A percentile compares a stretch with the other conserved stretches of the same genome.
Evolutionary conservation across 1,140 invertebrate species (phyloP).

Genomic region (fruit fly (Drosophila melanogaster)): Release_6_plus_ISO1_MT NT_037436.4:17075501-17076000

Average conservation of each 20-base stretch:
- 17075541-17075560: constrained; percentile 62
- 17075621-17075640: constrained; percentile 60
- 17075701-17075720: not conserved
- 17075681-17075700: constrained; percentile 11
- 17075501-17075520: constrained; percentile 75
- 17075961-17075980: constrained; percentile 68
- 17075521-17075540: constrained; percentile 75
- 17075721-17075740: constrained; percentile 68
- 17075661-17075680: constrained; percentile 16
- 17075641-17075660: constrained; percentile 56
- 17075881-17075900: constrained; percentile 20
- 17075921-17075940: constrained; percentile 51
- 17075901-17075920: constrained; percentile 69
- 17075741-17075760: constrained; percentile 67
- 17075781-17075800: constrained; percentile 29
- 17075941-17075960: constrained; percentile 43
- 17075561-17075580: constrained; percentile 15
- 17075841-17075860: constrained; percentile 33
- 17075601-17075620: constrained; percentile 43
- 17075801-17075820: constrained; percentile 36
- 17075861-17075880: constrained; percentile 14
- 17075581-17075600: constrained; percentile 20
- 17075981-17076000: constrained; percentile 52
- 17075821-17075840: constrained; percentile 26
- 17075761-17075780: constrained; percentile 52